Percentiles rank a stretch among this genome's conserved stretches.
phyloP scores from a whole-genome alignment of 2,888 invertebrate species.

The Chironomus tentans region DNA sequence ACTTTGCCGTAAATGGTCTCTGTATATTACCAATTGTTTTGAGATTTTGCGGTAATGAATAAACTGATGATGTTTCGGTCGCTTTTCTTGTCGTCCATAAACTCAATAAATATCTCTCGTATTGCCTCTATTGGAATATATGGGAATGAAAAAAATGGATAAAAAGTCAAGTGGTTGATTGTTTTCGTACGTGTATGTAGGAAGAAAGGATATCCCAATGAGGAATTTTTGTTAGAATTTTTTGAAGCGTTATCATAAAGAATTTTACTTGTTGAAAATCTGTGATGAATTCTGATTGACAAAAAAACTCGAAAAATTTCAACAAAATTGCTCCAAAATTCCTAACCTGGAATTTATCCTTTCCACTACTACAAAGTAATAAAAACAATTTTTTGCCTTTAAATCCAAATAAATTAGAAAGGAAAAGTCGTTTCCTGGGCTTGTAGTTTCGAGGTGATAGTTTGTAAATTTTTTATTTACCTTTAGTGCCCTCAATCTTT shows the following conservation, averaged over 20 bases:
- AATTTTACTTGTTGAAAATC: too few species aligned
- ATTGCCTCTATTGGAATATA: constrained; percentile 13
- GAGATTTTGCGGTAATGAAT: neutral
- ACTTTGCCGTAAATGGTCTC: neutral
- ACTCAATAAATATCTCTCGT: constrained; percentile 23
- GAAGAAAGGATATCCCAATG: too few species aligned
- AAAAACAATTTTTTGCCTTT: too few species aligned
- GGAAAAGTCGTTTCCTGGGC: too few species aligned
- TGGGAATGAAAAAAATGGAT: neutral
- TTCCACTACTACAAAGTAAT: too few species aligned
- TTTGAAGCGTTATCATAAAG: too few species aligned
- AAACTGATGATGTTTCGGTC: neutral
- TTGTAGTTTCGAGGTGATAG: neutral
- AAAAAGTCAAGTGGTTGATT: too few species aligned
- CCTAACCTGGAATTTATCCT: neutral
- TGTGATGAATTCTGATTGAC: too few species aligned
- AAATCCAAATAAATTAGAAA: too few species aligned
- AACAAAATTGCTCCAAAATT: neutral
- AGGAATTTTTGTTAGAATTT: neutral
- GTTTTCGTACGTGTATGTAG: too few species aligned
- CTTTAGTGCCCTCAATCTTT: constrained; percentile 48
- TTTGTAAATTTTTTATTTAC: constrained; percentile 34
- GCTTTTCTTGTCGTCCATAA: neutral
- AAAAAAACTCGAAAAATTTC: too few species aligned
- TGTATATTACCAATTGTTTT: neutral